Evolutionary conservation across 2,113 vertebrate species (phyloP).

Genomic region (Actenoides hombroni): DNA sequence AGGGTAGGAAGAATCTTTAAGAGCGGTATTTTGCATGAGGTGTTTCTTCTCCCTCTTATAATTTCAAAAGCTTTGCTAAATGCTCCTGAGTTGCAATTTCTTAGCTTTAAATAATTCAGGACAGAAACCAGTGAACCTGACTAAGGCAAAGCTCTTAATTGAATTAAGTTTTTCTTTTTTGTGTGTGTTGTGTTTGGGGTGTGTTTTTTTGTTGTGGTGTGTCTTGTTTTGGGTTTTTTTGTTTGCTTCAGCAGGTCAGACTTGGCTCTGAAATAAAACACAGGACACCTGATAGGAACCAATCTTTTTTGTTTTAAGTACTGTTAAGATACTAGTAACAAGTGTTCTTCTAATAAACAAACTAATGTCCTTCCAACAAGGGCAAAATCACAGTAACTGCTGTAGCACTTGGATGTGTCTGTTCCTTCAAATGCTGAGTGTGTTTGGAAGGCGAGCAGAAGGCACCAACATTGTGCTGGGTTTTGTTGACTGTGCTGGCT

Average conservation of each 20-base stretch:
- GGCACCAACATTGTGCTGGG: neutral
- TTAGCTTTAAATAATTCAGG: slow-evolving; percentile 51
- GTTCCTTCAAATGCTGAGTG: neutral
- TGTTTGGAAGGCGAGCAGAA: slow-evolving; percentile 1
- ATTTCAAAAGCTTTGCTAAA: neutral
- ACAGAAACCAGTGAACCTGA: neutral
- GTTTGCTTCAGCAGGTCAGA: neutral
- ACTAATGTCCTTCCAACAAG: slow-evolving; percentile 25
- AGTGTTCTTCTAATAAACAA: slow-evolving; percentile 12
- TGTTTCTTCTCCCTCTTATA: neutral
- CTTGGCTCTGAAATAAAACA: slow-evolving; percentile 33
- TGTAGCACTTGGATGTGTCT: neutral
- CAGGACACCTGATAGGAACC: slow-evolving; percentile 37
- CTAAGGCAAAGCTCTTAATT: neutral
- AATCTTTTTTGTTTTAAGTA: neutral
- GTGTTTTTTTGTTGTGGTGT: too few relatives aligned
- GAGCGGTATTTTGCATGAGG: neutral
- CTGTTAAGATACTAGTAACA: neutral
- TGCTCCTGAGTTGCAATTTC: neutral
- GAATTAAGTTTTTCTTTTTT: neutral
- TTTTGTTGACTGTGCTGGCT: neutral
- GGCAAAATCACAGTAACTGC: slow-evolving; percentile 1
- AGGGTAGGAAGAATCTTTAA: neutral
- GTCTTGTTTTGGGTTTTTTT: too few relatives aligned
- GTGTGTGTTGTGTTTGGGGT: too few relatives aligned